Percentiles rank a stretch among this genome's conserved stretches.
phyloP scores from a whole-genome alignment of 2,888 invertebrate species.

The Brachyptera putata region DNA sequence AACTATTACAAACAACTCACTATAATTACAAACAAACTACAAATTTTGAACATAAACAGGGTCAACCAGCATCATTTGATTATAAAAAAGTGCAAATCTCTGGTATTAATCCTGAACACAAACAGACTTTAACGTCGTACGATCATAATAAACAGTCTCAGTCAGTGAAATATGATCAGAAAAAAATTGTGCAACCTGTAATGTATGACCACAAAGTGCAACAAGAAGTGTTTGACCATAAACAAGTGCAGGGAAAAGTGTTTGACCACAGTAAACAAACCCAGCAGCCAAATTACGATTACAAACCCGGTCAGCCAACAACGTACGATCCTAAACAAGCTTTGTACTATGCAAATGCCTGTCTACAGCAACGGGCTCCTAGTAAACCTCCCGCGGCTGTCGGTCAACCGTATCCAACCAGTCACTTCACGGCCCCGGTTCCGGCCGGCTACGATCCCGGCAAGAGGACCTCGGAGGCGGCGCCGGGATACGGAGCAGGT shows the following conservation, averaged over 20 bases:
- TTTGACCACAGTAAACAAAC: background rate
- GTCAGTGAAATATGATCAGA: slow-evolving; percentile 16
- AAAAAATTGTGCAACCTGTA: background rate
- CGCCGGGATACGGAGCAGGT: background rate
- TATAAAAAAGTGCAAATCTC: slow-evolving; percentile 4
- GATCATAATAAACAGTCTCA: slow-evolving; percentile 15
- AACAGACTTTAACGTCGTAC: background rate
- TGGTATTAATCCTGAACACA: background rate
- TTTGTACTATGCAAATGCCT: slow-evolving; percentile 9
- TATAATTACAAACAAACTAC: background rate
- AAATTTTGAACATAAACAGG: slow-evolving; percentile 6
- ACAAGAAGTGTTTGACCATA: background rate
- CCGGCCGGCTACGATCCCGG: slow-evolving; percentile 20
- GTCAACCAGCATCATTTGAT: slow-evolving; percentile 4
- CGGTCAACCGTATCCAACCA: slow-evolving; percentile 20
- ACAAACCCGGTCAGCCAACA: background rate
- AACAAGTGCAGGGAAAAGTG: background rate
- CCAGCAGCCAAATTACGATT: background rate
- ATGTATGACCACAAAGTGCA: background rate
- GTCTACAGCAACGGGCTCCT: slow-evolving; percentile 23
- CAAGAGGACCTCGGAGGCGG: slow-evolving; percentile 13
- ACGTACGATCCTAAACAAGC: slow-evolving; percentile 20
- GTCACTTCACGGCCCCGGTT: slow-evolving; percentile 14
- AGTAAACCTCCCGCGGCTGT: slow-evolving; percentile 13
- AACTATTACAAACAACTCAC: background rate